Base-by-base conservation (phyloP, 1,140 invertebrate species). In the Pseudomyrmex sp. region DNA sequence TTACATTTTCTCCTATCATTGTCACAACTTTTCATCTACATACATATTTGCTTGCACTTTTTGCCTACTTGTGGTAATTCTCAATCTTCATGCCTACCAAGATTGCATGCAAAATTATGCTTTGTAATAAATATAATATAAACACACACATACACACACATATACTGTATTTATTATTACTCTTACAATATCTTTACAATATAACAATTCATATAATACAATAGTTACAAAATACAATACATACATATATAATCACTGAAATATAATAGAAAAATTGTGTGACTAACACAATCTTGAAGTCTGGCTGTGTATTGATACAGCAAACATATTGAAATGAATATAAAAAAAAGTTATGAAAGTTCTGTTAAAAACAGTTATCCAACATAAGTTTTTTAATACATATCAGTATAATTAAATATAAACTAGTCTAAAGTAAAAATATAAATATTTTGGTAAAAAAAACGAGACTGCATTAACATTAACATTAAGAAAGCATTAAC, bases 1-100 rank as follows among this genome's bases (percentile, higher is more conserved):
- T 56, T 35, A 77, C 83, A 88, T 85, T 79, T 88, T 85, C 56
- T 58, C 13, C 52, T 35, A 52, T 54, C 48, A 72, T 7, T 63
- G 18, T 87, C 58, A n/a, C 54, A 63, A 62, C 48, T 73, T 12
- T 77, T 58, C 9, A 79, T 59, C 48, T 26, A 77, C 77, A 69
- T 63, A 85, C 74, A 80, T 13, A 44, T 23, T 63, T 75, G 1
- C 2, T 15, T 18, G 23, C 12, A 23, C 35, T 46, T 1, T 79
- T 50, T 50, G 59, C 20, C 4, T 59, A 70, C n/a, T 84, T 61
- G 20, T 2, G 13, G 23, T 48, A 50, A 72, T 75, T 54, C 26
- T 82, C 63, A 5, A 62, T 61, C 9, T 18, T 62, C 35, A 4
- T 58, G 20, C 63, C 84, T 86, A 20, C 4, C 68, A 63, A 59